Conservation (phyloP, 2,797 vertebrate genomes). For the Rhincodon typus region DNA sequence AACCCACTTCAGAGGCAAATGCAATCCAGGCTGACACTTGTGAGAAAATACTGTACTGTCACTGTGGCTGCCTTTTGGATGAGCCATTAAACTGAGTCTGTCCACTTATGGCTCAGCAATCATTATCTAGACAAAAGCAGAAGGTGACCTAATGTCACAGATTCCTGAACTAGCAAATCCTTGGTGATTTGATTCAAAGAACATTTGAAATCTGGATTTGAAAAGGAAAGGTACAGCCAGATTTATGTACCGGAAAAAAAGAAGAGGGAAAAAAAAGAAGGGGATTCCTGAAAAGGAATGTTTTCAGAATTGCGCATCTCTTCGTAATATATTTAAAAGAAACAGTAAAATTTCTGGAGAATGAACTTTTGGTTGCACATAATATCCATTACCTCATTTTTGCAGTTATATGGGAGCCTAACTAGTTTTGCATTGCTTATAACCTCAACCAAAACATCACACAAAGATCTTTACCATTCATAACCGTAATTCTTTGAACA, state of each 20-base stretch:
- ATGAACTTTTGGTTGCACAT: neutral
- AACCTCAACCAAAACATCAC: neutral
- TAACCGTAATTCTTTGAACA: neutral
- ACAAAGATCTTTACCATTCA: neutral
- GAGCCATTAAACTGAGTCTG: neutral
- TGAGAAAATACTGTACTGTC: neutral
- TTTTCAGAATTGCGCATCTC: too few species aligned
- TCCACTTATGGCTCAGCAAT: neutral
- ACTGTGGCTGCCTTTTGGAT: neutral
- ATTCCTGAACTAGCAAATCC: neutral
- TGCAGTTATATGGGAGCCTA: neutral
- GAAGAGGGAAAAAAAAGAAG: too few species aligned
- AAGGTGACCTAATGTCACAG: neutral
- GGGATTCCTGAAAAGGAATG: neutral
- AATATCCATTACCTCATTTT: neutral
- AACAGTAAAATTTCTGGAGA: neutral
- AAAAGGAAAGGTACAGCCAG: neutral
- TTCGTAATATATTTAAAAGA: too few species aligned
- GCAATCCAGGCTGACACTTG: neutral
- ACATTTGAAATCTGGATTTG: neutral
- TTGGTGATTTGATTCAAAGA: neutral
- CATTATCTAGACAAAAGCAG: neutral
- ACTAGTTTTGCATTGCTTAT: neutral
- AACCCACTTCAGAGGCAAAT: neutral
- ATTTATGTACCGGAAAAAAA: neutral